Conservation (phyloP, 2,113 vertebrate genomes). For the Cochlearius cochlearius region DNA sequence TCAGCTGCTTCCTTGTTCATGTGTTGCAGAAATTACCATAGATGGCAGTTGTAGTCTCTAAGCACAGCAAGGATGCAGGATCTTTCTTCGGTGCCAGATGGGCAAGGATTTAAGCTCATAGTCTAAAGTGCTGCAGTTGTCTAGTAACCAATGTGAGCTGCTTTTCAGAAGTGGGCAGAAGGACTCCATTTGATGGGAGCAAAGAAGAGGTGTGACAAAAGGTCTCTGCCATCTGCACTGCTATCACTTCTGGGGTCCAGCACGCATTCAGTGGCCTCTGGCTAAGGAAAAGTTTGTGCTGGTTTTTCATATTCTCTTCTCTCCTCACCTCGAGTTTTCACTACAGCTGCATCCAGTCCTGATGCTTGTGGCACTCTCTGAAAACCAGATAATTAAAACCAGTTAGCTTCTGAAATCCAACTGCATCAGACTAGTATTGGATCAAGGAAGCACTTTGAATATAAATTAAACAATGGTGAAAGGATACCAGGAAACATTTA, state of each 20-base stretch:
- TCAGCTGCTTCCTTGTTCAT: neutral
- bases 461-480: neutral
- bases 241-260: neutral
- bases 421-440: neutral
- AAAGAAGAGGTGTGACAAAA: neutral
- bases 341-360: neutral
- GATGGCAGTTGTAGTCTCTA: neutral
- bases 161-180: neutral
- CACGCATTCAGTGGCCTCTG: neutral
- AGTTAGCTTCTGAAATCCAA: neutral
- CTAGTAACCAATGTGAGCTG: neutral
- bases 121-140: neutral
- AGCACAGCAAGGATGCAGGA: neutral
- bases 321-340: neutral
- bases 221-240: neutral
- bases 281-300: neutral
- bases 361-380: neutral
- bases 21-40: neutral
- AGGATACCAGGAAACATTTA: neutral
- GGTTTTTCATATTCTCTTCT: neutral
- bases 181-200: neutral
- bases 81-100: neutral
- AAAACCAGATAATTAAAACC: neutral
- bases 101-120: neutral
- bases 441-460: neutral